Base-by-base conservation (phyloP, 2,888 invertebrate genomes). In the Hydrotaea cyrtoneurina region DNA sequence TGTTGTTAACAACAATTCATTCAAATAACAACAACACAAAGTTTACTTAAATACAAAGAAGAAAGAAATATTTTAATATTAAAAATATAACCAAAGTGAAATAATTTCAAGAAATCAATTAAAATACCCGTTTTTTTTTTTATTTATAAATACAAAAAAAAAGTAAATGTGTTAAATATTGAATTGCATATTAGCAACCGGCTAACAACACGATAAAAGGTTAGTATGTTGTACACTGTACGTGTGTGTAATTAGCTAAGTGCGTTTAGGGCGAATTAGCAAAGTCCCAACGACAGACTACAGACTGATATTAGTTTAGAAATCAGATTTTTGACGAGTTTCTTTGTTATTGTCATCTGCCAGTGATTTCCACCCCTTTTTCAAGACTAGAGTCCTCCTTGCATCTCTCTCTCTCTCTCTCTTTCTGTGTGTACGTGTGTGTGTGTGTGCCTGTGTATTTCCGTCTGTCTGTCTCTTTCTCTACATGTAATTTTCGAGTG, bases 101-200 rank as follows among this genome's bases (percentile, higher is more conserved):
- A 79, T 31, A 71, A 50, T 11, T 39, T 39, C 39, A 64, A 75
- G 21, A 36, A 66, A 80, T 80, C 43, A 80, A 80, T 71, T 26
- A 57, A 73, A 55, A 66, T 36, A 66, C 5, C 17, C 17, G 66
- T 39, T 39, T 46, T 59, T 19, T 23, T 21, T 21, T 31, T 21
- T 17, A 23, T n/a, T n/a, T n/a, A n/a, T n/a, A n/a, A n/a, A n/a
- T n/a, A n/a, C n/a, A n/a, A n/a, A 46, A 17, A 64, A 36, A 31
- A 23, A 39, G 15, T 19, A 66, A 15, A 23, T 46, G 69, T 69
- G 46, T 46, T 46, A 69, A 69, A 69, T 43, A 69, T 66, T 46
- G 43, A 69, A 43, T 69, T 69, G 69, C 46, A 69, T 19, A 66
- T 66, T 39, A 66, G 19, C 66, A 66, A 66, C 10, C 50, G 4